phyloP scores from a whole-genome alignment of 2,113 vertebrate genomes.

The Eudorcas thomsonii region DNA sequence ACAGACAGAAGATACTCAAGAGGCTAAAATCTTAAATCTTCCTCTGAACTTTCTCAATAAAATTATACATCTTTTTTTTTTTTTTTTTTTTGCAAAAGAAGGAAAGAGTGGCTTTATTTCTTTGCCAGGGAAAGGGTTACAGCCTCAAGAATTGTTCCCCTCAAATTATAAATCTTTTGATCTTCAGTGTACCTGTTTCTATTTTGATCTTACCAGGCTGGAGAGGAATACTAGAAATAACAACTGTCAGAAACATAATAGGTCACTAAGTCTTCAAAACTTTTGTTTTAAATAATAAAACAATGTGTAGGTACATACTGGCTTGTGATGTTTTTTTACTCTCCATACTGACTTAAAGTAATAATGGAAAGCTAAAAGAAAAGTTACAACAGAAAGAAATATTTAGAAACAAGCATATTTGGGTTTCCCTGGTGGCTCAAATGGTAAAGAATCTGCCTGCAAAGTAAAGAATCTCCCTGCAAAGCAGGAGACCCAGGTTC shows the following conservation, averaged over 20 bases:
- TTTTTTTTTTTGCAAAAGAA: neutral
- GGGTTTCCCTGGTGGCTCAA: neutral
- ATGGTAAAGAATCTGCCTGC: neutral
- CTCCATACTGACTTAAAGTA: neutral
- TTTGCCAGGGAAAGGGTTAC: neutral
- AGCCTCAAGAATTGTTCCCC: neutral
- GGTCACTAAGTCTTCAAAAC: neutral
- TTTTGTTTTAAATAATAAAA: neutral
- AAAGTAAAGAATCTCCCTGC: neutral
- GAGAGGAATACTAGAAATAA: neutral
- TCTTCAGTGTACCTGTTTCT: neutral
- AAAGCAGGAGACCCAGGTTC: neutral
- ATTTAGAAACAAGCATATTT: neutral
- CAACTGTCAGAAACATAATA: neutral
- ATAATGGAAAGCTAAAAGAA: slow-evolving; percentile 3
- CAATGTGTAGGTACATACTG: neutral
- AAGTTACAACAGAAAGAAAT: slow-evolving; percentile 31
- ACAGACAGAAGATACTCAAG: neutral
- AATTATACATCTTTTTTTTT: neutral
- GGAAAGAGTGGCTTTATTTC: neutral
- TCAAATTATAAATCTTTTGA: neutral
- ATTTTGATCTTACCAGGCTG: neutral
- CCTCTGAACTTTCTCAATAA: neutral
- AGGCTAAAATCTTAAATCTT: neutral
- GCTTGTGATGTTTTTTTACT: neutral